Evolutionary conservation across 1,140 invertebrate species (phyloP).

Genomic region (Meloidogyne chitwoodi): DNA sequence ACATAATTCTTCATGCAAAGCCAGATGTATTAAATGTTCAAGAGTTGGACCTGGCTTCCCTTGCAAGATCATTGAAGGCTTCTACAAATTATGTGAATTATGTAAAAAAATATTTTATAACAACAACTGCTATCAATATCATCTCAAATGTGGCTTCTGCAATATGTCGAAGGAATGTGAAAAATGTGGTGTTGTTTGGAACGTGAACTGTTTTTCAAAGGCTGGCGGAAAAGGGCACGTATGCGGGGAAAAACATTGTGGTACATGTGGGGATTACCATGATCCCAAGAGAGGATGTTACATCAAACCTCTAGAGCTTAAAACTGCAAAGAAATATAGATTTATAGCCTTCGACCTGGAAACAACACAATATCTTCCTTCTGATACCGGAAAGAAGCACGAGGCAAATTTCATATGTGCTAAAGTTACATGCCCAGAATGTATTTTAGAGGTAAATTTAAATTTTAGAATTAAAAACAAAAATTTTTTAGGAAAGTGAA

Average conservation of each 20-base stretch:
- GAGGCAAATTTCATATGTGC: neutral
- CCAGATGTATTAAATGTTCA: neutral
- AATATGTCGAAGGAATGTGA: neutral
- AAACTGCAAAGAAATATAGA: neutral
- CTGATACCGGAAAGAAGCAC: neutral
- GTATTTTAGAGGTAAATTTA: neutral
- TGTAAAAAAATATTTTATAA: slow-evolving; percentile 3
- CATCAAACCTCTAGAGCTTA: neutral
- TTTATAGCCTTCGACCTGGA: neutral
- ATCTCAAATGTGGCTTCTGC: too few relatives aligned
- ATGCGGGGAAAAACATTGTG: neutral
- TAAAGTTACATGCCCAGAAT: neutral
- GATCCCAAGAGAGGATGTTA: neutral
- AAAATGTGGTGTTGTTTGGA: neutral
- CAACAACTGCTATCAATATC: too few relatives aligned
- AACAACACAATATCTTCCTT: neutral
- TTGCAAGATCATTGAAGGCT: neutral
- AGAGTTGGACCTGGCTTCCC: neutral
- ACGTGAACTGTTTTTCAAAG: neutral
- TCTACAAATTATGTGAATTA: neutral
- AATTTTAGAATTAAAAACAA: neutral
- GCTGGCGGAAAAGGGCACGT: neutral
- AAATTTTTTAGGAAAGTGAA: neutral
- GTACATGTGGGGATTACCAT: neutral
- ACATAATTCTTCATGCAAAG: neutral